Conservation (phyloP, 1,140 invertebrate genomes). For the Aphaenogaster rudis region DNA sequence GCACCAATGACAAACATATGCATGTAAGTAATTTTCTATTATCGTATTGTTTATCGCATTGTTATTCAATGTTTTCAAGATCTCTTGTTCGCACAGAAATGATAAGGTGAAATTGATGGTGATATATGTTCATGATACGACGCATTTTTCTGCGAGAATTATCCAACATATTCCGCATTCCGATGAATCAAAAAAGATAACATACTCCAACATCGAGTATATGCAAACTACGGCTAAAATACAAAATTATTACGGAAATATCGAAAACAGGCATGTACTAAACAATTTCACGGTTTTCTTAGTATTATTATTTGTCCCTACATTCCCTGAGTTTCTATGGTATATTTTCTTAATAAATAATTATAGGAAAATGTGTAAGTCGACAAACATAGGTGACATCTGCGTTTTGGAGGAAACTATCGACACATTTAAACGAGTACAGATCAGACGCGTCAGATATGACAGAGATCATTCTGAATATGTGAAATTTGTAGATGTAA, state of each 20-base stretch:
- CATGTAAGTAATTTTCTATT: constrained; percentile 71
- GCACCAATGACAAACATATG: constrained; percentile 75
- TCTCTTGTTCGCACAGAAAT: constrained; percentile 73
- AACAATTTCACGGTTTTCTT: not conserved
- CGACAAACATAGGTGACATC: constrained; percentile 75
- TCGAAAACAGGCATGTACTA: constrained; percentile 74
- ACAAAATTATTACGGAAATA: constrained; percentile 74
- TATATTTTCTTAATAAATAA: constrained; percentile 1
- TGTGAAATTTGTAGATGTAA: constrained; percentile 73
- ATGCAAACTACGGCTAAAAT: constrained; percentile 69
- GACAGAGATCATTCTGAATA: constrained; percentile 60
- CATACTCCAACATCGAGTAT: constrained; percentile 71
- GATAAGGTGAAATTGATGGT: constrained; percentile 80
- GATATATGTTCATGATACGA: constrained; percentile 79
- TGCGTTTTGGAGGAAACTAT: constrained; percentile 75
- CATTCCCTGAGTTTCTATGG: constrained; percentile 9
- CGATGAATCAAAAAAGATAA: constrained; percentile 47
- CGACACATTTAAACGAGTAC: constrained; percentile 80
- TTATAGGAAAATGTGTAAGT: constrained; percentile 69
- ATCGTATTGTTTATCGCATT: constrained; percentile 1
- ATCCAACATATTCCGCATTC: constrained; percentile 71
- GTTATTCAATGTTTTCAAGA: constrained; percentile 24
- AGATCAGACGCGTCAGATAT: constrained; percentile 76
- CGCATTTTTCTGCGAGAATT: constrained; percentile 82
- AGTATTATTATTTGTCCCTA: constrained; percentile 23